Conservation (phyloP, 2,888 invertebrate species). For the Andrena hattorfiana region DNA sequence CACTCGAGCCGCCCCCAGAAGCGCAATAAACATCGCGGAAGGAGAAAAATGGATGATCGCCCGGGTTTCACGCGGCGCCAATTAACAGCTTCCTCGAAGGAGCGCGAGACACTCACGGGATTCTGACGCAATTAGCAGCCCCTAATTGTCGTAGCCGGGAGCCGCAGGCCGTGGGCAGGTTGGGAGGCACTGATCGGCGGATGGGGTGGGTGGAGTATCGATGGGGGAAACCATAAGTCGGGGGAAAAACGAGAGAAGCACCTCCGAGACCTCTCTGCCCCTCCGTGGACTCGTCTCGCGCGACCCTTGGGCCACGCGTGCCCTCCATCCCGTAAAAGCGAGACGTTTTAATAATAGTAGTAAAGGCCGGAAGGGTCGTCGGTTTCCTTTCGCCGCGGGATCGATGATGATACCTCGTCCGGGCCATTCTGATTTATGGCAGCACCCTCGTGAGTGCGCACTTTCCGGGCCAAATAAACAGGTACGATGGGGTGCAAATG, state of each 20-base stretch:
- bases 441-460: not conserved
- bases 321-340: constrained; percentile 20
- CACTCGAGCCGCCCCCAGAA: no score
- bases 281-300: constrained; percentile 57
- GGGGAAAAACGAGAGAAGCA: constrained; percentile 42
- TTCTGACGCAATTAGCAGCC: constrained; percentile 13
- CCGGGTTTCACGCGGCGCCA: constrained; percentile 3
- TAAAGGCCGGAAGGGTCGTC: constrained; percentile 43
- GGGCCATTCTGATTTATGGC: constrained; percentile 44
- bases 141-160: not conserved
- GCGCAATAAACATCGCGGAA: not conserved
- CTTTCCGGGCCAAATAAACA: constrained; percentile 34
- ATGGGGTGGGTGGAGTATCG: constrained; percentile 19
- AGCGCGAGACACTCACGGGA: not conserved
- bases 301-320: constrained; percentile 51
- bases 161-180: not conserved
- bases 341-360: constrained; percentile 69
- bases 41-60: not conserved
- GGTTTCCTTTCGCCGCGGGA: constrained; percentile 1
- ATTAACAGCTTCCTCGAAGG: not conserved
- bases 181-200: constrained; percentile 20
- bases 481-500: constrained; percentile 34
- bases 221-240: constrained; percentile 53
- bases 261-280: constrained; percentile 45
- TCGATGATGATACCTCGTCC: constrained; percentile 29